Percentiles rank a stretch among this genome's conserved stretches.
Conservation (phyloP, 2,888 invertebrate species). For the Clanis bilineata region DNA sequence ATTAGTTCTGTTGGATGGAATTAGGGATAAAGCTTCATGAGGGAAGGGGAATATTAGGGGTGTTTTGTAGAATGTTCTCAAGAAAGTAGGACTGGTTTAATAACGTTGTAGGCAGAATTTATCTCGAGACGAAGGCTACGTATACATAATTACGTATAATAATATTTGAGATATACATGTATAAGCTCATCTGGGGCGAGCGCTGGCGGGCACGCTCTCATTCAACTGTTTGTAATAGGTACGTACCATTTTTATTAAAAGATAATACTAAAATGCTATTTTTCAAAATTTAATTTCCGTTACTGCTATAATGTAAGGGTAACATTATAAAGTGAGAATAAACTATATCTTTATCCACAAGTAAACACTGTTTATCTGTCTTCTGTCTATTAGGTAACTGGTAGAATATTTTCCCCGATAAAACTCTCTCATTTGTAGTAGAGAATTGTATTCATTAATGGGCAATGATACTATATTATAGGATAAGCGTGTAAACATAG, state of each 20-base stretch:
- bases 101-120: not conserved
- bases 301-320: not conserved
- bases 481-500: too few relatives aligned
- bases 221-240: constrained; percentile 14
- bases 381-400: too few relatives aligned
- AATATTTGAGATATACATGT: constrained; percentile 30
- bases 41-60: not conserved
- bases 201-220: constrained; percentile 30
- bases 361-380: too few relatives aligned
- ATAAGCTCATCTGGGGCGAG: constrained; percentile 28
- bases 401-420: too few relatives aligned
- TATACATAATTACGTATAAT: constrained; percentile 34
- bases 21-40: not conserved
- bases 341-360: too few relatives aligned
- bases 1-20: constrained; percentile 11
- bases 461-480: too few relatives aligned
- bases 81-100: constrained; percentile 5
- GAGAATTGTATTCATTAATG: too few relatives aligned
- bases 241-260: not conserved
- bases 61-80: not conserved
- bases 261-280: not conserved
- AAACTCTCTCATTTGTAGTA: too few relatives aligned
- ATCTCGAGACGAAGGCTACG: constrained; percentile 21
- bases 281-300: not conserved
- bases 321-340: not conserved